These are phyloP conservation scores for Struthidea cinerea DNA, from an alignment of 2,113 vertebrate species.

Conservation along the genomic window DNA sequence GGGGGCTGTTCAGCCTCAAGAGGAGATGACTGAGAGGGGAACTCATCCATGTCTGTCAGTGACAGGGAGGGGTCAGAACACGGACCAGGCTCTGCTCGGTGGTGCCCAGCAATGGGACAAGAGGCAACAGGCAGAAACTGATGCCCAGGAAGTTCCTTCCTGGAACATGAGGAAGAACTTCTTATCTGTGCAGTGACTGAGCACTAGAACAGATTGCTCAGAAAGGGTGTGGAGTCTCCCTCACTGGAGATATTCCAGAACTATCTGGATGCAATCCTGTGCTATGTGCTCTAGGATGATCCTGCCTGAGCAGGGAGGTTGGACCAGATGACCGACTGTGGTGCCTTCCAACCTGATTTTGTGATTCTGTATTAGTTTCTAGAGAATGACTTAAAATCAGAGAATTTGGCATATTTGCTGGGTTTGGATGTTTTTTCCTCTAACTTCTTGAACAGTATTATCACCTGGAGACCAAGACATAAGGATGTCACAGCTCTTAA, in stretches of 20 bases:
- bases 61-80: not conserved
- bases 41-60: not conserved
- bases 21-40: not conserved
- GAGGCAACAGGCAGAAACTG: not conserved
- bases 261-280: not conserved
- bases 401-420: not conserved
- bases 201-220: not conserved
- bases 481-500: not conserved
- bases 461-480: not conserved
- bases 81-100: not conserved
- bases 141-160: not conserved
- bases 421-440: not conserved
- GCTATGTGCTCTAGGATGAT: not conserved
- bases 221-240: not conserved
- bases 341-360: not conserved
- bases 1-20: not conserved
- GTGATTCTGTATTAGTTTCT: not conserved
- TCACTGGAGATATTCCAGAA: not conserved
- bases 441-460: not conserved
- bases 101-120: not conserved
- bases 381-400: not conserved
- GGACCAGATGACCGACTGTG: not conserved
- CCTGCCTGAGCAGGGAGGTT: not conserved
- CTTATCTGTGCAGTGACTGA: not conserved
- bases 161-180: not conserved